phyloP scores from a whole-genome alignment of 2,888 invertebrate genomes.

The Watsonalla cultraria region DNA sequence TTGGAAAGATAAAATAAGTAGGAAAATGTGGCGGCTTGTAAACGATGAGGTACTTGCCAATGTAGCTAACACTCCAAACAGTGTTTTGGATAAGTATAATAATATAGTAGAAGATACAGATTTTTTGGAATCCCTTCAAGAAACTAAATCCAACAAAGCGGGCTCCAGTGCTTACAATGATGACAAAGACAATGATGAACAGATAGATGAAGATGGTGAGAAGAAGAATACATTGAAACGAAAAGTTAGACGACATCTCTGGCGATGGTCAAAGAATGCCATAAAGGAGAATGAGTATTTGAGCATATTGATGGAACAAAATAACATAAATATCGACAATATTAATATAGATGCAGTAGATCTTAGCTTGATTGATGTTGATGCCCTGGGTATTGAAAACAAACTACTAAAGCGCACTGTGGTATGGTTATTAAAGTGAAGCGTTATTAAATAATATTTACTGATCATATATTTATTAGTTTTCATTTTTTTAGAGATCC shows the following conservation, averaged over 20 bases:
- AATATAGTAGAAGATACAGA: background rate
- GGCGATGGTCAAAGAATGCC: constrained; percentile 29
- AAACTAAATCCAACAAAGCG: background rate
- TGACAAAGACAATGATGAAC: constrained; percentile 4
- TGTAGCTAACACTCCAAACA: background rate
- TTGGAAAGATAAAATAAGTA: background rate
- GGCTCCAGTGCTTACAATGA: constrained; percentile 3
- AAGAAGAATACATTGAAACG: constrained; percentile 23
- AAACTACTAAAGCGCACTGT: constrained; percentile 30
- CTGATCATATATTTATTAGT: too few species aligned
- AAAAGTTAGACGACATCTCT: constrained; percentile 27
- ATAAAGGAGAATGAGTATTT: constrained; percentile 28
- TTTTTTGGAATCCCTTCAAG: background rate
- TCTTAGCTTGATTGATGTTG: constrained; percentile 31
- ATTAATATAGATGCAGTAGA: constrained; percentile 37
- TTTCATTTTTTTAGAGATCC: too few species aligned
- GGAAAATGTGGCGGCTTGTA: background rate
- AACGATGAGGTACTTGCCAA: too few species aligned
- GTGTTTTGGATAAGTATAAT: background rate
- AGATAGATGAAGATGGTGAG: background rate
- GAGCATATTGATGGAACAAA: constrained; percentile 25
- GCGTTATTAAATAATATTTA: too few species aligned
- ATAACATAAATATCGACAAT: constrained; percentile 32
- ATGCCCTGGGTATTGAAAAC: constrained; percentile 34
- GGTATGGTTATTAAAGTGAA: constrained; percentile 34